Percentiles rank a stretch among this genome's conserved stretches.
phyloP scores from a whole-genome alignment of 2,797 vertebrate species.

The Chaetophractus vellerosus region DNA sequence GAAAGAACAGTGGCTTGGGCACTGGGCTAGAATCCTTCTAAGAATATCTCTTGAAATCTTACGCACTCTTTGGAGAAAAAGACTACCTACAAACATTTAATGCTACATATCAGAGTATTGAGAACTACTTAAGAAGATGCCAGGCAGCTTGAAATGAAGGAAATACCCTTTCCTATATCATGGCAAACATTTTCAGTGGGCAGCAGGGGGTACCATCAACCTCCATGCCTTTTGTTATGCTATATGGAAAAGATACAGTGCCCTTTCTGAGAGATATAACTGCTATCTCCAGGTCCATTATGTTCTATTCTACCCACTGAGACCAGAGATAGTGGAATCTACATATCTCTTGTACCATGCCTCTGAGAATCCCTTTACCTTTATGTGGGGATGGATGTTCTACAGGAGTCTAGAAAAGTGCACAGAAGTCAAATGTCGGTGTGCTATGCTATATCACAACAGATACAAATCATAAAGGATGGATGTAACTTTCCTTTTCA shows the following conservation, averaged over 20 bases:
- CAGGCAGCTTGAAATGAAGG: conserved; percentile 95
- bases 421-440: conserved; percentile 95
- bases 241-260: conserved; percentile 95
- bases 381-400: conserved; percentile 95
- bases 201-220: conserved; percentile 95
- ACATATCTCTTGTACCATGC: conserved; percentile 95
- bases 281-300: conserved; percentile 95
- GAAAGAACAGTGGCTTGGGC: conserved; percentile 95
- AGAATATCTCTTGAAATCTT: conserved; percentile 96
- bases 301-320: conserved; percentile 94
- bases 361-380: conserved; percentile 96
- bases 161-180: conserved; percentile 94
- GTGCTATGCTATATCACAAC: conserved; percentile 94
- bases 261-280: conserved; percentile 95
- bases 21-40: conserved; percentile 95
- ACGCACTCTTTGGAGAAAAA: conserved; percentile 96
- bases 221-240: conserved; percentile 96
- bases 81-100: conserved; percentile 95
- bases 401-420: conserved; percentile 95
- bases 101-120: conserved; percentile 93
- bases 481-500: conserved; percentile 97
- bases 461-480: conserved; percentile 96
- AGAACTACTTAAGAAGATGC: conserved; percentile 93
- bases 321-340: conserved; percentile 95
- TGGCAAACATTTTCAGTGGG: conserved; percentile 95